Evolutionary conservation across 2,888 invertebrate species (phyloP).

Genomic region (Drosophila silvestris): DNA sequence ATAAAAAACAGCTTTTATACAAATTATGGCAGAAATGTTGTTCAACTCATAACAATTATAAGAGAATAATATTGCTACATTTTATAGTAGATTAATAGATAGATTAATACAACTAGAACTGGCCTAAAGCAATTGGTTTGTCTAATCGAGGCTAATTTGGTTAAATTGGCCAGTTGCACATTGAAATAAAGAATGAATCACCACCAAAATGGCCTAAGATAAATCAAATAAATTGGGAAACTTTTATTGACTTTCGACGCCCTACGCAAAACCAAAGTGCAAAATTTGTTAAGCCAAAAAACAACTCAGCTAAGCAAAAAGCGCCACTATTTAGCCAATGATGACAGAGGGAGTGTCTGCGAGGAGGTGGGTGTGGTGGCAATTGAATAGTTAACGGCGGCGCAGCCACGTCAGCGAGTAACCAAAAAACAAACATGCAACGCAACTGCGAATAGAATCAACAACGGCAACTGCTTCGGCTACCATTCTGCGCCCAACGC

Average conservation of each 20-base stretch:
- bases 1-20: background rate
- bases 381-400: conserved; percentile 3
- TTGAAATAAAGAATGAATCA: background rate
- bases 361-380: background rate
- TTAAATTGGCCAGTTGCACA: conserved; percentile 25
- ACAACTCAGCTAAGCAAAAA: background rate
- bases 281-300: conserved; percentile 42
- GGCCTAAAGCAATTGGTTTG: background rate
- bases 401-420: conserved; percentile 47
- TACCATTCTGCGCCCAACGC: background rate
- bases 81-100: background rate
- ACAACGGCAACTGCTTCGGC: conserved; percentile 42
- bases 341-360: background rate
- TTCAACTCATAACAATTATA: background rate
- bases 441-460: conserved; percentile 45
- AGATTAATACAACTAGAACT: background rate
- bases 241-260: conserved; percentile 77
- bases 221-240: conserved; percentile 42
- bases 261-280: conserved; percentile 58
- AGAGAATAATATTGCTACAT: background rate
- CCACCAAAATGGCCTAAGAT: conserved; percentile 15
- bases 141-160: conserved; percentile 13
- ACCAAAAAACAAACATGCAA: conserved; percentile 63
- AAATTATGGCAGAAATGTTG: background rate
- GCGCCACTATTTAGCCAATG: conserved; percentile 58